These are phyloP conservation scores for Oreohelix idahoensis DNA, from an alignment of 1,140 invertebrate genomes.

Conservation along the genomic window DNA sequence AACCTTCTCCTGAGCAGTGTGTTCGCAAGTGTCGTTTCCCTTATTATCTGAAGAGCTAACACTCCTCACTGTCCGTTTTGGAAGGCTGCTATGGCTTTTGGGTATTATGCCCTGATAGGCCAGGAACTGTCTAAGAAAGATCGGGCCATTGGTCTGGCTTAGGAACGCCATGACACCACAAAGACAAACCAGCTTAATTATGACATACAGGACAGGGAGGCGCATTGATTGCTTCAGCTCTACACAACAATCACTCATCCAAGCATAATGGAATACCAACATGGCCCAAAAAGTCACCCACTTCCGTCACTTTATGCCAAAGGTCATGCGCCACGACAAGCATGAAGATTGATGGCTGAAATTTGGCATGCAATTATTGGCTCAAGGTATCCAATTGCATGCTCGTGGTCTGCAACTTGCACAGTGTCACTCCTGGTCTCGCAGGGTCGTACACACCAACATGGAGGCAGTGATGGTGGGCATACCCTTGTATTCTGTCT, in stretches of 20 bases:
- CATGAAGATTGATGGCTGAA: conserved; percentile 99
- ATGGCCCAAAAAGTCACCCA: conserved; percentile 94
- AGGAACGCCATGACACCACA: conserved; percentile 98
- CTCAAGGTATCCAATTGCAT: conserved; percentile 94
- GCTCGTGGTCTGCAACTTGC: conserved; percentile 96
- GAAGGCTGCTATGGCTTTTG: conserved; percentile 98
- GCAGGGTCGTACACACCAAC: conserved; percentile 97
- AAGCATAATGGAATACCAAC: conserved; percentile 97
- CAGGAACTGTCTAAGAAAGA: conserved; percentile 95
- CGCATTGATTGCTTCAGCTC: conserved; percentile 93
- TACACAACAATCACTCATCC: conserved; percentile 98
- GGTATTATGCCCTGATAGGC: conserved; percentile 99
- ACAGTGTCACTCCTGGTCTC: conserved; percentile 94
- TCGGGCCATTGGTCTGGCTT: conserved; percentile 94
- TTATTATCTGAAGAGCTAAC: conserved; percentile 97
- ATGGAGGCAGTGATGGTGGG: conserved; percentile 98
- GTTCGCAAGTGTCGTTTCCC: conserved; percentile 95
- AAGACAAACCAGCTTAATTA: conserved; percentile 99
- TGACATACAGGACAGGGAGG: conserved; percentile 98
- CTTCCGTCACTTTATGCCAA: conserved; percentile 91
- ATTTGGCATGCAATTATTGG: conserved; percentile 97
- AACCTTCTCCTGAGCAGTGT: conserved; percentile 97
- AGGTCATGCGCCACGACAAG: conserved; percentile 96
- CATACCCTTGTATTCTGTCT: conserved; percentile 97
- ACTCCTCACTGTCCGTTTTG: conserved; percentile 99